A percentile compares a stretch with the other conserved stretches of the same genome.
Evolutionary conservation across 2,113 vertebrate genomes (phyloP).

Genomic region (Hassar affinis): DNA sequence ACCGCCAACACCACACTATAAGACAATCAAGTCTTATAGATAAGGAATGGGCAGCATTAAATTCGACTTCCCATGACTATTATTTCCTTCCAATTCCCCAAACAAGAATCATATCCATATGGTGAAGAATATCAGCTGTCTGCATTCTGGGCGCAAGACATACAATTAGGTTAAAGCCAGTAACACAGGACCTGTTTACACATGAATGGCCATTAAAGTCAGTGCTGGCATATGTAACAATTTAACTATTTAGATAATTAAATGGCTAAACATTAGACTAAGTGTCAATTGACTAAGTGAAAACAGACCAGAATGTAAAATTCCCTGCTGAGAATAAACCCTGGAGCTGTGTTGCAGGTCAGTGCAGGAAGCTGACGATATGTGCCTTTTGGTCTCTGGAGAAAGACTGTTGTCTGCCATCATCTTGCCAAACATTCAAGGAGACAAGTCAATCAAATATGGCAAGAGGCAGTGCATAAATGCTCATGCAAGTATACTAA

Average conservation of each 20-base stretch:
- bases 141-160: neutral
- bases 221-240: constrained; percentile 7
- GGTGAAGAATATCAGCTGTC: neutral
- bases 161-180: neutral
- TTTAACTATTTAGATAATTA: neutral
- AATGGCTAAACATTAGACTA: neutral
- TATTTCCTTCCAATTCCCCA: constrained; percentile 5
- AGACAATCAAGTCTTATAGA: neutral
- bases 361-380: neutral
- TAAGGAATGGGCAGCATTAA: neutral
- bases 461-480: neutral
- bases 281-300: constrained; percentile 6
- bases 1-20: neutral
- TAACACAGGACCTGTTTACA: constrained; percentile 24
- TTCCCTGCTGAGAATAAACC: neutral
- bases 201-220: neutral
- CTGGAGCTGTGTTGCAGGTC: constrained; percentile 29
- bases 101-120: neutral
- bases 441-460: constrained; percentile 18
- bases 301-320: constrained; percentile 6
- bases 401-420: constrained; percentile 13
- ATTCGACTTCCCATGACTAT: neutral
- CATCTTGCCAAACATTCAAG: constrained; percentile 18
- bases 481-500: neutral
- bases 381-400: neutral